Evolutionary conservation across 1,140 invertebrate species (phyloP).

Genomic region (Macrosteles quadrilineatus): DNA sequence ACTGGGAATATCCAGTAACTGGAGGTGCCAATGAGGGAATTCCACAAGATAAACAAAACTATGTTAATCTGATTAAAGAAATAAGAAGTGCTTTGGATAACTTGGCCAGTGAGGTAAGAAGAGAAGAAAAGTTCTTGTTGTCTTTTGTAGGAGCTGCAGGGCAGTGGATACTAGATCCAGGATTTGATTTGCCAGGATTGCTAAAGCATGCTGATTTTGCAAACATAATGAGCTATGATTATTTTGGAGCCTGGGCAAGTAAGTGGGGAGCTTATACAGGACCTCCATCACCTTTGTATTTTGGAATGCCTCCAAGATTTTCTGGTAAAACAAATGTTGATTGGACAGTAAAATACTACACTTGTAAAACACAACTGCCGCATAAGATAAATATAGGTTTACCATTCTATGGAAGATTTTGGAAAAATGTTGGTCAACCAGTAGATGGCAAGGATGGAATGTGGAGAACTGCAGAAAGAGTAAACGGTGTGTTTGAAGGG

Average conservation of each 20-base stretch:
- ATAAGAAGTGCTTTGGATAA: constrained; percentile 26
- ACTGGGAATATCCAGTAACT: constrained; percentile 61
- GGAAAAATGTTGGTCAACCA: constrained; percentile 32
- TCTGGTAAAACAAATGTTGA: constrained; percentile 38
- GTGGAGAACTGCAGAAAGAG: constrained; percentile 24
- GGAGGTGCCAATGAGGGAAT: constrained; percentile 37
- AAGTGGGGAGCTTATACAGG: constrained; percentile 39
- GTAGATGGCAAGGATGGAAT: constrained; percentile 33
- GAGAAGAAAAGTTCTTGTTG: constrained; percentile 31
- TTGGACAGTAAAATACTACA: constrained; percentile 40
- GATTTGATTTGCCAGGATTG: constrained; percentile 35
- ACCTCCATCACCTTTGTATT: constrained; percentile 35
- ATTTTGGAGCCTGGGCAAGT: constrained; percentile 37
- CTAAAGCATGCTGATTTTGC: constrained; percentile 36
- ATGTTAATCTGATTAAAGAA: constrained; percentile 37
- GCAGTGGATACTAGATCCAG: constrained; percentile 29
- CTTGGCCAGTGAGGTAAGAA: background rate
- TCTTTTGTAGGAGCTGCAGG: constrained; percentile 38
- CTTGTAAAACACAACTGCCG: constrained; percentile 32
- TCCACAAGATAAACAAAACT: constrained; percentile 36
- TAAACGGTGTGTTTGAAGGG: constrained; percentile 10
- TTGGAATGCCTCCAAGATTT: constrained; percentile 33
- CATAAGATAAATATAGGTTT: constrained; percentile 37
- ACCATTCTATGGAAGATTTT: constrained; percentile 39
- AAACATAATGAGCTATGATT: constrained; percentile 39